These are phyloP conservation scores for Acrocyrtus sp. DNA, from an alignment of 2,888 invertebrate species.

Conservation along the genomic window DNA sequence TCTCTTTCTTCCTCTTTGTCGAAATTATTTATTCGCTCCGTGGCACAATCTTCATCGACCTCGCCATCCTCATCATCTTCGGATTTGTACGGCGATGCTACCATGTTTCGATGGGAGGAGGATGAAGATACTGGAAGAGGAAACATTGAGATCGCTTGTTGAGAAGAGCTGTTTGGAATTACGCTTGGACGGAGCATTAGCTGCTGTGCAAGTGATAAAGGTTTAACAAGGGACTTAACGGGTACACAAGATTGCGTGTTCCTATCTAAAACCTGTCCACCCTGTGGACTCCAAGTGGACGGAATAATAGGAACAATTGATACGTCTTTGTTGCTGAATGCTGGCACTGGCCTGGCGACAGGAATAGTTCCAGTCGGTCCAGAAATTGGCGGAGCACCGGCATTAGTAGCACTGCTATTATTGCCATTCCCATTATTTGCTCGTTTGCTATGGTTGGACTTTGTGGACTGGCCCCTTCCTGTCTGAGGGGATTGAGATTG, in stretches of 20 bases:
- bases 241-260: too few relatives aligned
- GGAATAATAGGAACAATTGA: constrained; percentile 46
- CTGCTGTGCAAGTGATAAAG: constrained; percentile 28
- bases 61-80: constrained; percentile 9
- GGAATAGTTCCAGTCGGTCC: too few relatives aligned
- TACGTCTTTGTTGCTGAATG: constrained; percentile 35
- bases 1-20: neutral
- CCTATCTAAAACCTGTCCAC: neutral
- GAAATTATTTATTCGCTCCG: constrained; percentile 6
- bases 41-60: neutral
- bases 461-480: too few relatives aligned
- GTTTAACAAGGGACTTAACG: constrained; percentile 1
- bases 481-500: neutral
- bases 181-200: constrained; percentile 16
- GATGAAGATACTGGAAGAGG: constrained; percentile 24
- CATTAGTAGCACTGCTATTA: too few relatives aligned
- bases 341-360: constrained; percentile 18
- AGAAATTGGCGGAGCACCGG: too few relatives aligned
- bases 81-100: neutral
- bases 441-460: too few relatives aligned
- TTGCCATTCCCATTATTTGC: too few relatives aligned
- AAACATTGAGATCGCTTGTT: constrained; percentile 50
- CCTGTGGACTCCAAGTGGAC: constrained; percentile 12
- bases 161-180: neutral
- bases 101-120: neutral